phyloP scores from a whole-genome alignment of 2,113 vertebrate species.

The Prionailurus bengalensis region DNA sequence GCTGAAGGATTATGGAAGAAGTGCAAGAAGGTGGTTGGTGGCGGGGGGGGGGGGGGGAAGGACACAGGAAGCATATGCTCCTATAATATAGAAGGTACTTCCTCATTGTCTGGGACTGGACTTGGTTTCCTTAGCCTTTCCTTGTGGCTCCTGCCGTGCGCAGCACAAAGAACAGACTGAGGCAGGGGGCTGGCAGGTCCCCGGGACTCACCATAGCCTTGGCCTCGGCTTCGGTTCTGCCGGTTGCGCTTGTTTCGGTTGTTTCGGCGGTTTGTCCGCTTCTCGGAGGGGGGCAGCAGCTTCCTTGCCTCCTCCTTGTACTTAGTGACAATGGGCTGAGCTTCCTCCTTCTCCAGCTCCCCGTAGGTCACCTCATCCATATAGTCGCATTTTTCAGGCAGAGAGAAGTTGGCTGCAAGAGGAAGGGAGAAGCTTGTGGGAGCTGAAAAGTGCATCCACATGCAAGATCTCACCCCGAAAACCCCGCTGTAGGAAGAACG shows the following conservation, averaged over 20 bases:
- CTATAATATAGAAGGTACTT: background rate
- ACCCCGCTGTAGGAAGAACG: background rate
- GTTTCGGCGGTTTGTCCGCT: conserved; percentile 87
- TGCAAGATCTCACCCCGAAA: background rate
- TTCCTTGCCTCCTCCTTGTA: conserved; percentile 91
- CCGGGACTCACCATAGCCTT: conserved; percentile 79
- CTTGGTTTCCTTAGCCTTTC: background rate
- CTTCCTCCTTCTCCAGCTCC: conserved; percentile 90
- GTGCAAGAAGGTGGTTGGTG: too few species aligned
- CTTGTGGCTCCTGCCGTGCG: background rate
- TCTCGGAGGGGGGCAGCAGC: conserved; percentile 90
- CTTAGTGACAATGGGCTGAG: conserved; percentile 89
- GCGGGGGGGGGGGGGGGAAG: background rate
- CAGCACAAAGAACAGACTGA: background rate
- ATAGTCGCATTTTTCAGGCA: conserved; percentile 90
- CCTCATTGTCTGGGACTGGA: background rate
- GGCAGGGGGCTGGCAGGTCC: background rate
- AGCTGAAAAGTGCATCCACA: conserved; percentile 13
- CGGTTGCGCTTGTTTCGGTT: conserved; percentile 86
- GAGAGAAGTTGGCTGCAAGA: conserved; percentile 92
- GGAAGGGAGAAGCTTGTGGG: conserved; percentile 52
- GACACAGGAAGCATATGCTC: background rate
- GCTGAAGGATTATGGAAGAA: background rate
- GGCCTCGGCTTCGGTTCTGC: conserved; percentile 84
- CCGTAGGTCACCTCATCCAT: conserved; percentile 92